Percentiles rank a stretch among this genome's conserved stretches.
These are phyloP conservation scores for Siniperca knerii DNA, from an alignment of 2,113 vertebrate genomes.

Conservation along the genomic window DNA sequence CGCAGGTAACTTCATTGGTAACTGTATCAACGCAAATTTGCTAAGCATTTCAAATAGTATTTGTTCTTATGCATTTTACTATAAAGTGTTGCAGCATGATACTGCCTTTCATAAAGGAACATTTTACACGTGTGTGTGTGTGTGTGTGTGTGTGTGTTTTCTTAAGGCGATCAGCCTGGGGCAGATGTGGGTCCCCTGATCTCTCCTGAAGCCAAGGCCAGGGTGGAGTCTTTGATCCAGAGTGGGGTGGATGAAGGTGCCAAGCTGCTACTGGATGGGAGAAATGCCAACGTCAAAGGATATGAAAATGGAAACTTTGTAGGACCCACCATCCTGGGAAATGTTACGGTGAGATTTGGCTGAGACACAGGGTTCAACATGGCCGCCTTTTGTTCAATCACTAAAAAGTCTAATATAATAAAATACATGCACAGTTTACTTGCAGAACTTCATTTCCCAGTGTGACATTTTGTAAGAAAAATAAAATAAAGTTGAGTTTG, in stretches of 20 bases:
- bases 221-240: constrained; percentile 92
- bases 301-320: constrained; percentile 99
- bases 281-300: constrained; percentile 92
- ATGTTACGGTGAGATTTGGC: constrained; percentile 87
- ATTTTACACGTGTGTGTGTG: background rate
- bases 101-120: background rate
- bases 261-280: constrained; percentile 92
- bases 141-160: background rate
- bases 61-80: background rate
- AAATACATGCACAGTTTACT: background rate
- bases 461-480: background rate
- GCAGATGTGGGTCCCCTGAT: constrained; percentile 96
- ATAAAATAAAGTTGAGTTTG: background rate
- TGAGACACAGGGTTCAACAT: background rate
- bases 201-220: constrained; percentile 89
- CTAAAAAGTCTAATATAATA: background rate
- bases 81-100: background rate
- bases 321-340: constrained; percentile 92
- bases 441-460: background rate
- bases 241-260: constrained; percentile 93
- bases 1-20: constrained; percentile 84
- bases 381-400: background rate
- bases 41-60: background rate
- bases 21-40: background rate
- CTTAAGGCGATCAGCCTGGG: constrained; percentile 94